A percentile compares a stretch with the other conserved stretches of the same genome.
Conservation (phyloP, 2,888 invertebrate genomes). For the Cyclophora albipunctata region DNA sequence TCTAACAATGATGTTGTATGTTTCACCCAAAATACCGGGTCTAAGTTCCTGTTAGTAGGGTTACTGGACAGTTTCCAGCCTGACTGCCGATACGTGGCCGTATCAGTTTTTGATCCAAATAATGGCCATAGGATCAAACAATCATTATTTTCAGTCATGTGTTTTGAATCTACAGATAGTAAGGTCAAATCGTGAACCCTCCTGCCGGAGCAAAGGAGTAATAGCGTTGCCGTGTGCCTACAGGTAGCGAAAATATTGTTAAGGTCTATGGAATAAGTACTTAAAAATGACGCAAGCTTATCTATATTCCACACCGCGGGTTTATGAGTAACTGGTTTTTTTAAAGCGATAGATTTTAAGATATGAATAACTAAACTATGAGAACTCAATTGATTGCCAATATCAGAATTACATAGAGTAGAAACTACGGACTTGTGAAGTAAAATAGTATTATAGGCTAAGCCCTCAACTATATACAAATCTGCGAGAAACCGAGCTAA, state of each 20-base stretch:
- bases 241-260: not conserved
- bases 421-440: constrained; percentile 16
- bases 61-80: constrained; percentile 12
- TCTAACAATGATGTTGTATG: not conserved
- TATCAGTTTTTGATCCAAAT: constrained; percentile 14
- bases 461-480: constrained; percentile 4
- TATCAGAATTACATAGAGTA: constrained; percentile 8
- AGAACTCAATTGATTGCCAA: constrained; percentile 8
- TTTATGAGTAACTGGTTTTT: constrained; percentile 1
- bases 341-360: constrained; percentile 11
- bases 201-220: constrained; percentile 7
- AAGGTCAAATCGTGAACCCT: constrained; percentile 15
- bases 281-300: not conserved
- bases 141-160: constrained; percentile 1
- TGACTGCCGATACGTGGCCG: constrained; percentile 10
- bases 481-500: constrained; percentile 11
- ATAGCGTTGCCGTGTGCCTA: not conserved
- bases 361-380: constrained; percentile 17
- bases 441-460: constrained; percentile 13
- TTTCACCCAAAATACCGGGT: not conserved
- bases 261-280: not conserved
- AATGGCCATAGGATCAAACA: constrained; percentile 7
- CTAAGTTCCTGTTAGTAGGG: not conserved
- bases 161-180: not conserved
- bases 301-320: constrained; percentile 17